Conservation (phyloP, 2,888 invertebrate species). For the Andrena hattorfiana region DNA sequence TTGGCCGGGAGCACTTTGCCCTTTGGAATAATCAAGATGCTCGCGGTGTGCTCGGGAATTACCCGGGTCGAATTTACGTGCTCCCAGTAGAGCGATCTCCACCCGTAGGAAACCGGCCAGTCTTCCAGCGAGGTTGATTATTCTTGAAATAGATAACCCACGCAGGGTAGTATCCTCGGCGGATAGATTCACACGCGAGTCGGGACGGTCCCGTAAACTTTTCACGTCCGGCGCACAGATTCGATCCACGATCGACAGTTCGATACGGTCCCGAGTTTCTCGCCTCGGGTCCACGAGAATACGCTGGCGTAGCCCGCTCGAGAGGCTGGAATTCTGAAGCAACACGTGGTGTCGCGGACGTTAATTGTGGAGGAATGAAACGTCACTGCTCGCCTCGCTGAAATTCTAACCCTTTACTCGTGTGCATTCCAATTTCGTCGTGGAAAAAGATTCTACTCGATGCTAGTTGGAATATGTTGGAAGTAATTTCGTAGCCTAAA, state of each 20-base stretch:
- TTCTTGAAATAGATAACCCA: neutral
- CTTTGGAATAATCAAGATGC: constrained; percentile 17
- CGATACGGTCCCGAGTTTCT: neutral
- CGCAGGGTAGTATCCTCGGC: neutral
- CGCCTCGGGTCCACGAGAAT: neutral
- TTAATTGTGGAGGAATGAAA: constrained; percentile 25
- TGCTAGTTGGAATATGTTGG: neutral
- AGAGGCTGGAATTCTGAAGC: constrained; percentile 42
- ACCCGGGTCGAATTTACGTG: neutral
- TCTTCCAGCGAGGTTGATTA: constrained; percentile 21
- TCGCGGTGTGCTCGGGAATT: neutral
- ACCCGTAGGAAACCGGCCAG: neutral
- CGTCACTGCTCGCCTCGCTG: neutral
- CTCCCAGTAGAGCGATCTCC: constrained; percentile 2
- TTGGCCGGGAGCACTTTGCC: neutral
- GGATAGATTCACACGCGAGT: neutral
- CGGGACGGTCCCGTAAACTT: neutral
- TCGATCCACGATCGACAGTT: constrained; percentile 21
- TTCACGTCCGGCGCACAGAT: constrained; percentile 5
- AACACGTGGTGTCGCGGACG: constrained; percentile 39
- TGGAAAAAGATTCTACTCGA: neutral
- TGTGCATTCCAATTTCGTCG: neutral
- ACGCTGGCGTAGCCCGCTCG: neutral
- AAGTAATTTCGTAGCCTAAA: neutral
- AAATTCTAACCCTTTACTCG: neutral